Conservation (phyloP, 2,797 vertebrate species). For the Chelonia mydas region DNA sequence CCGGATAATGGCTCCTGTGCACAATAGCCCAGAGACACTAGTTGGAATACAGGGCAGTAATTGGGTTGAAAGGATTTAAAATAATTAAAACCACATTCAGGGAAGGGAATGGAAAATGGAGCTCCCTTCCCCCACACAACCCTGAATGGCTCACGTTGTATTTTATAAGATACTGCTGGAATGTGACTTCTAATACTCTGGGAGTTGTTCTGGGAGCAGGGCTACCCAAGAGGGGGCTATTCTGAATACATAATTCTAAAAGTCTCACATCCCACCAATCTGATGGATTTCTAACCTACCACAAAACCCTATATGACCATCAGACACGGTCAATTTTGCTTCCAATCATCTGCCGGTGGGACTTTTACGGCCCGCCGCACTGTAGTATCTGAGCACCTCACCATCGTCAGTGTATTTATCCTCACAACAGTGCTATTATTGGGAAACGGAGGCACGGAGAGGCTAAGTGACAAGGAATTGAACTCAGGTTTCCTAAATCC, state of each 20-base stretch:
- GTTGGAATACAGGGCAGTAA: conserved; percentile 82
- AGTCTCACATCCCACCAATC: conserved; percentile 27
- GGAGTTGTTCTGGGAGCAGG: conserved; percentile 73
- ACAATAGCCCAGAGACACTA: conserved; percentile 83
- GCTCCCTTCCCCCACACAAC: conserved; percentile 32
- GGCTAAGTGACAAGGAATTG: background rate
- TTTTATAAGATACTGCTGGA: conserved; percentile 82
- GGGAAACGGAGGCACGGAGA: background rate
- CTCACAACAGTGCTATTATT: accelerated
- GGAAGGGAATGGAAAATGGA: conserved; percentile 79
- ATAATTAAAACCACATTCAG: conserved; percentile 83
- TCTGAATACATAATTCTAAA: conserved; percentile 37
- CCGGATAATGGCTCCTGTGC: conserved; percentile 79
- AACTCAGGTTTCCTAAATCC: background rate
- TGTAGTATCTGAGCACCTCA: background rate
- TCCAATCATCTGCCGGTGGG: background rate
- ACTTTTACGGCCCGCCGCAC: accelerated
- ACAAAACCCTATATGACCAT: background rate
- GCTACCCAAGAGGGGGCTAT: conserved; percentile 31
- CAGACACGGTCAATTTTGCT: background rate
- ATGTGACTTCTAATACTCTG: conserved; percentile 76
- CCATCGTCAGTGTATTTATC: background rate
- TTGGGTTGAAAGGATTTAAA: conserved; percentile 86
- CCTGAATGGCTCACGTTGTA: conserved; percentile 77
- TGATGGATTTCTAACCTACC: conserved; percentile 52